Evolutionary conservation across 2,113 vertebrate species (phyloP).

Genomic region (Phalacrocorax carbo): DNA sequence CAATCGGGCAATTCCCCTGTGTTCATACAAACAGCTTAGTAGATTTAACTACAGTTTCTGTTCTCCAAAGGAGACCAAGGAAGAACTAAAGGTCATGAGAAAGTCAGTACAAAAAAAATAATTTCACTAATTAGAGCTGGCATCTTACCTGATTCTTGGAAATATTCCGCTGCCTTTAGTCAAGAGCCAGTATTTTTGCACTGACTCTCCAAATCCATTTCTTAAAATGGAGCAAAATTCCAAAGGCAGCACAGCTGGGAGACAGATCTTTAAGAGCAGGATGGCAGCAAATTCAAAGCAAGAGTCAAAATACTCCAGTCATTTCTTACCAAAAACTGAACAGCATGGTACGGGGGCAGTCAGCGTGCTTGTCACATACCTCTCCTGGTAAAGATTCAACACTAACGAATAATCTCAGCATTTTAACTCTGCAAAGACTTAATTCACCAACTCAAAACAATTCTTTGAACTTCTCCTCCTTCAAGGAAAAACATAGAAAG

Average conservation of each 20-base stretch:
- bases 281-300: neutral
- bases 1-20: neutral
- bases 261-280: neutral
- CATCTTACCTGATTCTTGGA: constrained; percentile 12
- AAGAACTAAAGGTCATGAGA: neutral
- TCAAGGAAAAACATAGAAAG: neutral
- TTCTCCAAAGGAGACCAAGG: neutral
- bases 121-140: neutral
- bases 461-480: neutral
- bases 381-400: neutral
- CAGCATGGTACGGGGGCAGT: neutral
- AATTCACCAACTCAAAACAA: neutral
- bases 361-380: neutral
- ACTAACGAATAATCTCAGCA: neutral
- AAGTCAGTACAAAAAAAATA: neutral
- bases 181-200: neutral
- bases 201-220: constrained; percentile 4
- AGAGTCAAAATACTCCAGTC: neutral
- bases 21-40: neutral
- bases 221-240: constrained; percentile 6
- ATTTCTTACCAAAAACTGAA: neutral
- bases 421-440: neutral
- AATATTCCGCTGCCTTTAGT: neutral
- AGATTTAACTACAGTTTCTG: neutral
- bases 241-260: neutral